These are phyloP conservation scores for Todiramphus saurophagus DNA, from an alignment of 2,113 vertebrate species.

Conservation along the genomic window DNA sequence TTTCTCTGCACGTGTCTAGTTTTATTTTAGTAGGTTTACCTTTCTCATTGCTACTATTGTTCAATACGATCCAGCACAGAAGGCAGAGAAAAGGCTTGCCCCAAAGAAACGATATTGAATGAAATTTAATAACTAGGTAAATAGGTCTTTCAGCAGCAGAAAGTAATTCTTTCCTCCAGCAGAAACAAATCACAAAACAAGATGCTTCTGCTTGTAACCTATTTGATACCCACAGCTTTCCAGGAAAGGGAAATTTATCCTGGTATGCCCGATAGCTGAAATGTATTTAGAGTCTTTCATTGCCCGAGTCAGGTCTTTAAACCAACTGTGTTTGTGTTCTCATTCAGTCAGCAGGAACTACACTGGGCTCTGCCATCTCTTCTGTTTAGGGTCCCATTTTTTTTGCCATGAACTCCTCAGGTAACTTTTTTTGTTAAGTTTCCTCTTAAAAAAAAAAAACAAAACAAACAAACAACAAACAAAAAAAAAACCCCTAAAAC, in stretches of 20 bases:
- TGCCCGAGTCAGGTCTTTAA: neutral
- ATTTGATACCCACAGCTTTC: neutral
- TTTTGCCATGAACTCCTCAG: neutral
- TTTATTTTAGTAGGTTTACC: neutral
- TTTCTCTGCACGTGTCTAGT: neutral
- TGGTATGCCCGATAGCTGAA: neutral
- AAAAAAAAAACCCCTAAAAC: too few species aligned
- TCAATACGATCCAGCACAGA: neutral
- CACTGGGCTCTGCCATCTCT: neutral
- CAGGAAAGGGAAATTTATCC: neutral
- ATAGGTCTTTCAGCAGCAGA: neutral
- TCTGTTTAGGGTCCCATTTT: neutral
- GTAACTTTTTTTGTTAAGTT: neutral
- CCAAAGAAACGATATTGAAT: neutral
- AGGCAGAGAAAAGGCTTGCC: neutral
- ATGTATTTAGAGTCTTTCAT: neutral
- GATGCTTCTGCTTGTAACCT: neutral
- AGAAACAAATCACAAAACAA: neutral
- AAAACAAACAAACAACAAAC: too few species aligned
- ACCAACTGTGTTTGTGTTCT: neutral
- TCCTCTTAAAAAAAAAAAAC: neutral
- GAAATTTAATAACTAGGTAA: neutral
- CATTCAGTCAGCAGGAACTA: neutral
- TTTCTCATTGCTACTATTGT: neutral
- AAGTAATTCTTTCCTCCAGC: neutral